Conservation (phyloP, 2,888 invertebrate genomes). For the Pristionchus mayeri region DNA sequence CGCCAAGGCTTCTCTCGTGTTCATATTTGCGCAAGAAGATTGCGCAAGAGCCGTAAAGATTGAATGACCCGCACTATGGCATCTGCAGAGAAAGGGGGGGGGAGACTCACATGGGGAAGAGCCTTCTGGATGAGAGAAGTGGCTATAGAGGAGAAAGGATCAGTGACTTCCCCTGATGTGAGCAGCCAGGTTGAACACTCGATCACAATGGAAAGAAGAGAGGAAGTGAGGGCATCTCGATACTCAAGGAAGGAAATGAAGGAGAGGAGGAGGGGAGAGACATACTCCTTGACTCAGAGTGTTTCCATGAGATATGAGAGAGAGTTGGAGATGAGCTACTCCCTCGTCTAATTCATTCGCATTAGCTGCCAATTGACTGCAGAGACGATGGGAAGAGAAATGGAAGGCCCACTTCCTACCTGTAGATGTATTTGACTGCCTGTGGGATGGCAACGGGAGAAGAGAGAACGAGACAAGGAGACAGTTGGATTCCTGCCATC, state of each 20-base stretch:
- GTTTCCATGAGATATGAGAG: slow-evolving; percentile 47
- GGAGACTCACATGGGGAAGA: slow-evolving; percentile 29
- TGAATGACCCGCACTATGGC: not conserved
- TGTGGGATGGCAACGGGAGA: slow-evolving; percentile 46
- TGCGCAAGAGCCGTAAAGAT: not conserved
- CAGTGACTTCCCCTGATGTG: slow-evolving; percentile 22
- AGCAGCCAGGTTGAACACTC: slow-evolving; percentile 48
- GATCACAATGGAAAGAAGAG: slow-evolving; percentile 20
- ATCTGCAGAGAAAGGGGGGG: not conserved
- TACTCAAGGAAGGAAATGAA: not conserved
- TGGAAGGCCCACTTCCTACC: not conserved
- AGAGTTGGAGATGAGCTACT: slow-evolving; percentile 43
- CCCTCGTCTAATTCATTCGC: slow-evolving; percentile 50
- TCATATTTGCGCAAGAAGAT: slow-evolving; percentile 19
- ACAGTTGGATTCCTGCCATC: slow-evolving; percentile 41
- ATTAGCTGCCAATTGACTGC: slow-evolving; percentile 50
- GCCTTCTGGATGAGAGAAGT: not conserved
- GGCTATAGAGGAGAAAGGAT: slow-evolving; percentile 31
- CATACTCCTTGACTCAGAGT: slow-evolving; percentile 38
- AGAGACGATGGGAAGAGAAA: not conserved
- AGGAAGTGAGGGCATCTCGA: slow-evolving; percentile 27
- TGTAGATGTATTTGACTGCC: slow-evolving; percentile 49
- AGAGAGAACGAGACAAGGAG: slow-evolving; percentile 44
- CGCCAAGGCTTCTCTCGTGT: too few relatives aligned
- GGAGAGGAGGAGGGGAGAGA: not conserved